Conservation (phyloP, 2,888 invertebrate genomes). For the Epistrophe eligans region DNA sequence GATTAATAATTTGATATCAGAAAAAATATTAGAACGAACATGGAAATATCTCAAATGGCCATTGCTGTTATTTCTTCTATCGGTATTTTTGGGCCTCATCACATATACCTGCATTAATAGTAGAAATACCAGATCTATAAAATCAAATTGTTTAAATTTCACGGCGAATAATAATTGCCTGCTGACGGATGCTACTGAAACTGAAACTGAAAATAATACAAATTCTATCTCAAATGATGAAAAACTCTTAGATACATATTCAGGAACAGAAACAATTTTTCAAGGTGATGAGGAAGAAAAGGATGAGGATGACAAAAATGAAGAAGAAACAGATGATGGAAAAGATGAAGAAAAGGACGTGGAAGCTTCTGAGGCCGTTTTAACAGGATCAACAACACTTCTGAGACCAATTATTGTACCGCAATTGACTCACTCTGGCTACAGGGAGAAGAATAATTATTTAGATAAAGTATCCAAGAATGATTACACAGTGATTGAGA, state of each 20-base stretch:
- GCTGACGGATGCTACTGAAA: background rate
- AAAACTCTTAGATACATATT: constrained; percentile 3
- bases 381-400: constrained; percentile 53
- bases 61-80: constrained; percentile 21
- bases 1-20: constrained; percentile 13
- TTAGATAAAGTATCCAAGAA: constrained; percentile 28
- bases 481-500: constrained; percentile 38
- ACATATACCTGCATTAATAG: constrained; percentile 43
- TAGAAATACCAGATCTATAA: constrained; percentile 23
- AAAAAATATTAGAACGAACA: constrained; percentile 26
- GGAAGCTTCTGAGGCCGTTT: constrained; percentile 35
- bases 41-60: constrained; percentile 61
- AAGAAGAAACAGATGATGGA: background rate
- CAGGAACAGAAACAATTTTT: constrained; percentile 18
- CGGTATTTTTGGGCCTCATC: constrained; percentile 33
- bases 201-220: background rate
- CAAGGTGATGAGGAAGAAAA: constrained; percentile 2
- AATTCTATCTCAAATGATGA: background rate
- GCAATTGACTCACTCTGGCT: constrained; percentile 12
- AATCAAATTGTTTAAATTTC: constrained; percentile 31
- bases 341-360: constrained; percentile 4
- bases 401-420: constrained; percentile 49
- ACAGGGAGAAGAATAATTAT: constrained; percentile 30
- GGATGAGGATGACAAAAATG: background rate
- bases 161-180: constrained; percentile 19